Conservation (phyloP, 2,113 vertebrate genomes). For the Tragelaphus buxtoni region DNA sequence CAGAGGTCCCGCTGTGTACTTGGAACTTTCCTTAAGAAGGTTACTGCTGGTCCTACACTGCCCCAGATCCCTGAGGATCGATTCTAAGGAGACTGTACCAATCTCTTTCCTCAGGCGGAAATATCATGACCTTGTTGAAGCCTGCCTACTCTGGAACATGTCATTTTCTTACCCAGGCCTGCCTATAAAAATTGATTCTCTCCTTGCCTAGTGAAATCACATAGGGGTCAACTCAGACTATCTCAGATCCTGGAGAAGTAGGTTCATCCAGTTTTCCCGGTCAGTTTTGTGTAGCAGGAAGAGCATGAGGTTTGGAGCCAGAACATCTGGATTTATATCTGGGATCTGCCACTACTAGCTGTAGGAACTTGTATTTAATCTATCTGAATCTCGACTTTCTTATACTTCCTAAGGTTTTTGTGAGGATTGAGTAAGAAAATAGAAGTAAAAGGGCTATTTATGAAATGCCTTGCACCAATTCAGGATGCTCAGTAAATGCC, state of each 20-base stretch:
- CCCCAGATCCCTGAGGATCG: not conserved
- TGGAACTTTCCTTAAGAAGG: not conserved
- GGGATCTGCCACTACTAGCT: not conserved
- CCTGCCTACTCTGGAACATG: not conserved
- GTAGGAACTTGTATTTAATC: not conserved
- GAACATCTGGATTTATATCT: not conserved
- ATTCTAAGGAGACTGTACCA: not conserved
- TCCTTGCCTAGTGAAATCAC: not conserved
- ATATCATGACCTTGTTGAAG: not conserved
- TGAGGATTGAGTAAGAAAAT: not conserved
- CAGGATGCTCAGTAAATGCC: not conserved
- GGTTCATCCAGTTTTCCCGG: not conserved
- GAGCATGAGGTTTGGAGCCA: not conserved
- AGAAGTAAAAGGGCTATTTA: not conserved
- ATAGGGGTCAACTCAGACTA: not conserved
- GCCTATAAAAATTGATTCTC: not conserved
- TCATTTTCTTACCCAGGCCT: not conserved
- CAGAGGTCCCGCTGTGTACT: not conserved
- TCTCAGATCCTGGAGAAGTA: not conserved
- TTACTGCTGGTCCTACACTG: not conserved
- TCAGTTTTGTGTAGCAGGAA: not conserved
- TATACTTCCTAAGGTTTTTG: not conserved
- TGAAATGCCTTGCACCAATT: not conserved
- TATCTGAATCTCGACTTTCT: not conserved
- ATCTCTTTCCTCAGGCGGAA: not conserved